Base-by-base conservation (phyloP, 2,888 invertebrate genomes). In the Amblyteles armatorius region DNA sequence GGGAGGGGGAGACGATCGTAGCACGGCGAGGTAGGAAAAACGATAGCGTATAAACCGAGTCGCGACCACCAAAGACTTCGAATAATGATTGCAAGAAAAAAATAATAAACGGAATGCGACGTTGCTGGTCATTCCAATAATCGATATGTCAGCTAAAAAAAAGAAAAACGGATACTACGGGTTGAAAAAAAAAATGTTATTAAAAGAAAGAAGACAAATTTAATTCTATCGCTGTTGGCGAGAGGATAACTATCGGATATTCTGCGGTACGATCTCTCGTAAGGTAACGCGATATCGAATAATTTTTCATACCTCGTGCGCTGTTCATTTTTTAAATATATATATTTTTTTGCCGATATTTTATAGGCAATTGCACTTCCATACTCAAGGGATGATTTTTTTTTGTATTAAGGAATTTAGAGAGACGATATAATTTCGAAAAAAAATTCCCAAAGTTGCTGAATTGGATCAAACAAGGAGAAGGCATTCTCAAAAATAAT, bases 61-160 rank as follows among this genome's bases (percentile, higher is more conserved):
- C 74, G 50, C 60, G 78, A 82, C 78, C 65, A 57, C 44, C 3
- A 3, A 26, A 84, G 78, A 84, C 48, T 65, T 78, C 79, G 79
- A 77, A 79, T 84, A 84, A 84, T 79, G 82, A 84, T 84, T 69
- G 78, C 74, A 78, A 74, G 55, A 81, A 74, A 69, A 63, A 73
- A 81, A 7, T 65, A 81, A 69, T 36, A 65, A 67, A 84, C 55
- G 73, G 69, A n/a, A 63, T 44, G 29, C 57, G 60, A 36, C 19
- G 52, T n/a, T 40, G 52, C 77, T 73, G 68, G 67, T 73, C 60
- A 44, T 26, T 57, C 60, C 80, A 63, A 84, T 84, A 82, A 84
- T 74, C 78, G 78, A 78, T 74, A 79, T 81, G 60, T 29, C 9
- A 19, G 63, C 29, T 22, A 69, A 33, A 29, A 79, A 65, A 55